phyloP scores from a whole-genome alignment of 2,888 invertebrate genomes.

The Andrena chrysosceles region DNA sequence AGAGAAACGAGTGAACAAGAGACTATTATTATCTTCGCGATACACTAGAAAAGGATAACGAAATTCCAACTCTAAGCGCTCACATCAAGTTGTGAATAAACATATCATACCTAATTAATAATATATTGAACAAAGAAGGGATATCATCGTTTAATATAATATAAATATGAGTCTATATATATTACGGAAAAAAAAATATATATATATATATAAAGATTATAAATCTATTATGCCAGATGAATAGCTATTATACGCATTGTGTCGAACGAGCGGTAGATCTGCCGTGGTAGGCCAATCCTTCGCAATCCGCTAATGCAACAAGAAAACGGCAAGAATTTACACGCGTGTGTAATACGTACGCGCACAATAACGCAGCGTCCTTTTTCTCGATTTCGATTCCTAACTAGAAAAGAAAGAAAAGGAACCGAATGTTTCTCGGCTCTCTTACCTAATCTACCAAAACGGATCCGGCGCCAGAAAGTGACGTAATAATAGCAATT shows the following conservation, averaged over 20 bases:
- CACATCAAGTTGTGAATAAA: conserved; percentile 85
- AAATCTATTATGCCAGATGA: conserved; percentile 59
- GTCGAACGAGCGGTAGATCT: conserved; percentile 61
- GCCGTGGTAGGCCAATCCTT: conserved; percentile 49
- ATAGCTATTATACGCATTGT: conserved; percentile 63
- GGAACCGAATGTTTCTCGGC: conserved; percentile 34
- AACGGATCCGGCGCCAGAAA: conserved; percentile 44
- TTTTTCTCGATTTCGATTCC: conserved; percentile 44
- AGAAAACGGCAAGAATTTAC: conserved; percentile 23
- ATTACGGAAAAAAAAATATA: conserved; percentile 66
- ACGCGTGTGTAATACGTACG: neutral
- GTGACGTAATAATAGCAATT: conserved; percentile 32
- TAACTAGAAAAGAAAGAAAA: conserved; percentile 2
- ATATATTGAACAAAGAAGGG: conserved; percentile 82
- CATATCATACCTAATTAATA: conserved; percentile 84
- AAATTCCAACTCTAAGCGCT: conserved; percentile 82
- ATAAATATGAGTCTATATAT: conserved; percentile 76
- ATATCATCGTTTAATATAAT: conserved; percentile 82
- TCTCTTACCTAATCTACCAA: conserved; percentile 49
- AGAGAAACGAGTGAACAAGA: conserved; percentile 6
- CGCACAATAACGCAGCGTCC: conserved; percentile 48
- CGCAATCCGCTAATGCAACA: conserved; percentile 19
- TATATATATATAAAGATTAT: conserved; percentile 63
- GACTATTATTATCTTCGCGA: conserved; percentile 70
- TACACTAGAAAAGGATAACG: conserved; percentile 65